Conservation (phyloP, 2,888 invertebrate species). For the Philereme transversata region DNA sequence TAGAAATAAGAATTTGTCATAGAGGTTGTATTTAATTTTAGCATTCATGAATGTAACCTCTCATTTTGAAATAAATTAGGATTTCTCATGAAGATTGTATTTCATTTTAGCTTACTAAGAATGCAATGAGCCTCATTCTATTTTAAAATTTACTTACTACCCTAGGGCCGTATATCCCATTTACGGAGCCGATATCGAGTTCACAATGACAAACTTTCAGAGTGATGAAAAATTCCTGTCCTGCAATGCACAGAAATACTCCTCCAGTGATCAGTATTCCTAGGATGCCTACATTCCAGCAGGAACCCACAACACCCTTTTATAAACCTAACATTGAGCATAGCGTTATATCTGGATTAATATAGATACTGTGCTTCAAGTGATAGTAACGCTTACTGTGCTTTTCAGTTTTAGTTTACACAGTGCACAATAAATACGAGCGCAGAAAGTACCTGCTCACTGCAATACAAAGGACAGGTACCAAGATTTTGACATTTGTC, state of each 20-base stretch:
- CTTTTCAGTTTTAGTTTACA: constrained; percentile 60
- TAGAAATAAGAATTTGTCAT: no score
- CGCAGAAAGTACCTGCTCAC: constrained; percentile 57
- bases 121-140: no score
- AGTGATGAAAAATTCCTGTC: not conserved
- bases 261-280: constrained; percentile 21
- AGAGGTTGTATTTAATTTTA: not conserved
- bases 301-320: constrained; percentile 40
- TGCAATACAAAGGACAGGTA: constrained; percentile 63
- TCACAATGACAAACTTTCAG: no score
- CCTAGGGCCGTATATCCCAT: no score
- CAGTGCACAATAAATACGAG: constrained; percentile 49
- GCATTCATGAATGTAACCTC: not conserved
- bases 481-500: constrained; percentile 52
- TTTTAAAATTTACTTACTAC: no score
- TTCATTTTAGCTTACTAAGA: no score
- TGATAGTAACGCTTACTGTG: constrained; percentile 69
- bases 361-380: constrained; percentile 52
- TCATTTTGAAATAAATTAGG: no score
- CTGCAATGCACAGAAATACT: not conserved
- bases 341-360: constrained; percentile 61
- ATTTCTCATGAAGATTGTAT: no score
- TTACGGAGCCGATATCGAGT: no score
- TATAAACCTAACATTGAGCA: constrained; percentile 51
- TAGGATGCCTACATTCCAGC: constrained; percentile 17